phyloP scores from a whole-genome alignment of 2,797 vertebrate genomes.

The Aulostomus chinensis region DNA sequence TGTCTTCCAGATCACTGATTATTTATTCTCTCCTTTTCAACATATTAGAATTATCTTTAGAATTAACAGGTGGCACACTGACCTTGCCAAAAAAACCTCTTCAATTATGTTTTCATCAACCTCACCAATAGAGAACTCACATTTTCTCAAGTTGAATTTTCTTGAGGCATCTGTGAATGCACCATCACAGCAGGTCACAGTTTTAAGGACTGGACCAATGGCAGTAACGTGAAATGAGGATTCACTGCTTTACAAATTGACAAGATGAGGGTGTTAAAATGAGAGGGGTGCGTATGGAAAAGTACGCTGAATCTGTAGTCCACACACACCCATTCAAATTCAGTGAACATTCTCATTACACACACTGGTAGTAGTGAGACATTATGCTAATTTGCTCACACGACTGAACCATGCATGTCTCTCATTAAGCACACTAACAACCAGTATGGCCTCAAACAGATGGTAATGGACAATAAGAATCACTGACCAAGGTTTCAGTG shows the following conservation, averaged over 20 bases:
- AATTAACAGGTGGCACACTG: too few species aligned
- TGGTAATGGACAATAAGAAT: background rate
- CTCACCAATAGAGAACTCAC: too few species aligned
- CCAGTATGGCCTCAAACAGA: background rate
- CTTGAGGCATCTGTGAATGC: too few species aligned
- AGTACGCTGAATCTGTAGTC: background rate
- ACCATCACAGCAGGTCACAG: too few species aligned
- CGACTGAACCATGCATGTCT: background rate
- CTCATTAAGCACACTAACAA: background rate
- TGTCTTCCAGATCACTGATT: too few species aligned
- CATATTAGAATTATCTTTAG: too few species aligned
- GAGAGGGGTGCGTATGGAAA: background rate
- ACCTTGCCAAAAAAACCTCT: too few species aligned
- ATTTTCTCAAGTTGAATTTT: too few species aligned
- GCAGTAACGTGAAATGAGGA: background rate
- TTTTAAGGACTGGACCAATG: too few species aligned
- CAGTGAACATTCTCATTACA: background rate
- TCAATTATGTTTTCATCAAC: too few species aligned
- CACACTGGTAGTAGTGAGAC: background rate
- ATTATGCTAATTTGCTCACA: slow-evolving; percentile 7
- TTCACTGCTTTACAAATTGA: background rate
- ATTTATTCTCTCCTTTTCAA: too few species aligned
- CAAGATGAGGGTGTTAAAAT: background rate
- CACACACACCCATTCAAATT: slow-evolving; percentile 6
- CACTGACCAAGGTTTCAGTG: background rate